Evolutionary conservation across 2,113 vertebrate genomes (phyloP), one percentile per base, ranked within the genome.

Genomic region (Mus pahari): DNA sequence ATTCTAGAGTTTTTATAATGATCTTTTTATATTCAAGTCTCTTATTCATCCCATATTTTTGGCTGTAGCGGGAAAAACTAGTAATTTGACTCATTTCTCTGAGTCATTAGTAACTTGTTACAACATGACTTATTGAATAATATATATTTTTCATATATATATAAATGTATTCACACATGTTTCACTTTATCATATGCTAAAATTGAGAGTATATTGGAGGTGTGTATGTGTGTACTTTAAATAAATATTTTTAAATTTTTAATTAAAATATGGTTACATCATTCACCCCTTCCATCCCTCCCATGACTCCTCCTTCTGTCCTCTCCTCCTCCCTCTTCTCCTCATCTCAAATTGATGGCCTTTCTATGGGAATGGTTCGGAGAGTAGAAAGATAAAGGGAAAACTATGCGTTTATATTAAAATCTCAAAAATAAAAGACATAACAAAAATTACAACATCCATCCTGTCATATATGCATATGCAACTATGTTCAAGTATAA

Each of bases 11-110:
- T 92, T 88, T 94, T 89, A 26, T 83, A 33, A 42, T 31, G 10
- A 53, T 89, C 45, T n/a, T 81, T 74, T 92, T 79, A 75, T 75
- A 81, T 55, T 81, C 19, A 55, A 26, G 7, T 71, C 10, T 77
- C 89, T 95, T 86, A 73, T 90, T n/a, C n/a, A 66, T n/a, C 20
- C 53, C 48, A 20, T 22, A 90, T 89, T 70, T 95, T 90, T 86
- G 45, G 2, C 42, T 78, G 86, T 66, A 94, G 64, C 31, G 31
- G 36, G 55, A 77, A 81, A 24, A 78, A 64, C 16, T 79, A 55
- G 19, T 53, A 13, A 36, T 33, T 20, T 91, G 55, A 58, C 10
- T 92, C 60, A 50, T 39, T 19, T 33, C 8, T 17, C 13, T 20
- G 71, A 64, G 42, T 79, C 0, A 6, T 88, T 60, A 88, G 53